These are phyloP conservation scores for Buathra laborator DNA, from an alignment of 2,888 invertebrate species.

Conservation along the genomic window DNA sequence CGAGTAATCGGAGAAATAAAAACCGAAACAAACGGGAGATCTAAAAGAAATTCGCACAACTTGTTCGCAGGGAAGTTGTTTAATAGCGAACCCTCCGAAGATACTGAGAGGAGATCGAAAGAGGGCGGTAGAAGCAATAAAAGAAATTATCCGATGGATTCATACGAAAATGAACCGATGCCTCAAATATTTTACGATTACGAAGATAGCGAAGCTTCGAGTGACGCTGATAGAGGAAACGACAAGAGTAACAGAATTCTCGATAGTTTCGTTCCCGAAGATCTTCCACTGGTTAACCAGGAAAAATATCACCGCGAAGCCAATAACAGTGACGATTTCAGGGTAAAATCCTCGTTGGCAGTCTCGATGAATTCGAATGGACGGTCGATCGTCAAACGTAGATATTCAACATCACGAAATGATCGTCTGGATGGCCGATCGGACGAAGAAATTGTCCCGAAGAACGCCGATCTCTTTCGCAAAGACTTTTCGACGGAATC, in stretches of 20 bases:
- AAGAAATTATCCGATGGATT: constrained; percentile 20
- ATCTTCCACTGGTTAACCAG: constrained; percentile 1
- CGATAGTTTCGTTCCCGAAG: not conserved
- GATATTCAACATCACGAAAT: not conserved
- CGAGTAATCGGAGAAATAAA: not conserved
- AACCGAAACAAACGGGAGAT: constrained; percentile 5
- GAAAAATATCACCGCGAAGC: not conserved
- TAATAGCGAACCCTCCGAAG: not conserved
- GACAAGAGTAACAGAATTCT: constrained; percentile 38
- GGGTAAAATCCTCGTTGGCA: not conserved
- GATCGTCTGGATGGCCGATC: not conserved
- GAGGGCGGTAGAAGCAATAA: constrained; percentile 19
- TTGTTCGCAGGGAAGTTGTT: constrained; percentile 25
- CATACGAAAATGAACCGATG: constrained; percentile 4
- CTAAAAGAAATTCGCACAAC: constrained; percentile 19
- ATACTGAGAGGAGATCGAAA: not conserved
- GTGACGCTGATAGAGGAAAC: not conserved
- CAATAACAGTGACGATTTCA: not conserved
- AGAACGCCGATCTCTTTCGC: not conserved
- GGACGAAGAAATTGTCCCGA: not conserved
- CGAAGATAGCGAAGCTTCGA: constrained; percentile 22
- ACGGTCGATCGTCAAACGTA: constrained; percentile 3
- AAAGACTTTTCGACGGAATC: not conserved
- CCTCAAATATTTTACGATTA: constrained; percentile 60
- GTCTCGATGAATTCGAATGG: not conserved